These are phyloP conservation scores for Heptranchias perlo DNA, from an alignment of 2,113 vertebrate genomes.

Conservation along the genomic window DNA sequence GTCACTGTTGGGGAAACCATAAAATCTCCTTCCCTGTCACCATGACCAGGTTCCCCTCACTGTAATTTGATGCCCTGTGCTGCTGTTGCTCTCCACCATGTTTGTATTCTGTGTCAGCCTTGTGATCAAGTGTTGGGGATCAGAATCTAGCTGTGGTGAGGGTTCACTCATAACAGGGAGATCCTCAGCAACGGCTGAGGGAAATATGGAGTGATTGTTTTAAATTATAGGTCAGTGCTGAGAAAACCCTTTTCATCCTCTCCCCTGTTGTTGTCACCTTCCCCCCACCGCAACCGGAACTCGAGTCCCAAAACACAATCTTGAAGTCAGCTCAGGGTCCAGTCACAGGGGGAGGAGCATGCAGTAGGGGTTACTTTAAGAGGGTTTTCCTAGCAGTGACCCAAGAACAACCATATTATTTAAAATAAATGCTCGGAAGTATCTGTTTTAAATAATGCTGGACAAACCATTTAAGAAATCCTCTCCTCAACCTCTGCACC, in stretches of 20 bases:
- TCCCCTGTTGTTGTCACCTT: background rate
- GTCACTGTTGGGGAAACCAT: background rate
- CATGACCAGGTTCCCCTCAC: background rate
- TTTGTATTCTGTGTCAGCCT: slow-evolving; percentile 15
- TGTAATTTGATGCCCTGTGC: background rate
- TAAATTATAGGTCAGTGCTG: background rate
- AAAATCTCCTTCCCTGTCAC: background rate
- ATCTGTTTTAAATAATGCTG: background rate
- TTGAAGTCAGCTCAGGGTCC: background rate
- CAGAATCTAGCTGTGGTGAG: background rate
- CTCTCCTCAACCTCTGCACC: background rate
- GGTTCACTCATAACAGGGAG: background rate
- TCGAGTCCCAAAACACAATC: background rate
- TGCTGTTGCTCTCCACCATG: background rate
- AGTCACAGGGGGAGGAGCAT: background rate
- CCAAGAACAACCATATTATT: background rate
- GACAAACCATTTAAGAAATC: background rate
- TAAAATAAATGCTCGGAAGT: background rate
- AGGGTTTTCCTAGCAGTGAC: background rate
- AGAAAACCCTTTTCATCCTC: background rate
- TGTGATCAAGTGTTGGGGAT: slow-evolving; percentile 7
- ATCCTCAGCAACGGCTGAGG: background rate
- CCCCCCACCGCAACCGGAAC: background rate
- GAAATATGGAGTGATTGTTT: background rate
- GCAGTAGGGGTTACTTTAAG: background rate